Evolutionary conservation across 2,797 vertebrate species (phyloP).

Genomic region (Pangasius krempfi): DNA sequence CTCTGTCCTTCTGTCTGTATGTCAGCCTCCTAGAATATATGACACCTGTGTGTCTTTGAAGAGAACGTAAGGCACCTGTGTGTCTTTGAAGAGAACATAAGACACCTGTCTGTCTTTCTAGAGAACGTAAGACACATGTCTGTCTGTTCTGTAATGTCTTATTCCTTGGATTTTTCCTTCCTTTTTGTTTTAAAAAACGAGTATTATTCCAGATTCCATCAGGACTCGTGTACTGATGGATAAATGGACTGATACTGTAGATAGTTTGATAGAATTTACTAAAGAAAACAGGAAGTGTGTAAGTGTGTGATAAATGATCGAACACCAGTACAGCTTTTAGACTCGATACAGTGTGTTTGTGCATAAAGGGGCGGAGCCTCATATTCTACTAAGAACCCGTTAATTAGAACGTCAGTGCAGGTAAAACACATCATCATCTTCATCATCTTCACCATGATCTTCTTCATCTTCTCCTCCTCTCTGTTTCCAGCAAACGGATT

Average conservation of each 20-base stretch:
- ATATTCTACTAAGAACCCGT: neutral
- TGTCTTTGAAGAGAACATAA: too few relatives aligned
- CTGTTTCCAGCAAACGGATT: conserved; percentile 86
- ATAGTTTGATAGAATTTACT: neutral
- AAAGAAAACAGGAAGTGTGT: neutral
- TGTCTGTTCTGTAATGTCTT: neutral
- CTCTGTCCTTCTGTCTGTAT: neutral
- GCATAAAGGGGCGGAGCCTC: neutral
- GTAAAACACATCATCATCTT: neutral
- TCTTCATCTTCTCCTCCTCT: neutral
- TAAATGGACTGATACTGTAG: neutral
- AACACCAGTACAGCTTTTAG: neutral
- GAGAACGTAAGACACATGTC: neutral
- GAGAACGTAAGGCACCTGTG: too few relatives aligned
- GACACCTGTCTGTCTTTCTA: neutral
- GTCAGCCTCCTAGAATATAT: too few relatives aligned
- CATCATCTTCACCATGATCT: neutral
- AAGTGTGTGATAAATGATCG: too few relatives aligned
- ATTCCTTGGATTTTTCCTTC: neutral
- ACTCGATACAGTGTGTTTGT: neutral
- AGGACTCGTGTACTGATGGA: neutral
- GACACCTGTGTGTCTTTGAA: neutral
- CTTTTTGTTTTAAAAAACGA: too few relatives aligned
- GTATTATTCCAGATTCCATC: neutral
- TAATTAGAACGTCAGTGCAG: neutral